Evolutionary conservation across 1,140 invertebrate species (phyloP), one percentile per base, ranked within the genome.

Genomic region (Leucophenga varia): DNA sequence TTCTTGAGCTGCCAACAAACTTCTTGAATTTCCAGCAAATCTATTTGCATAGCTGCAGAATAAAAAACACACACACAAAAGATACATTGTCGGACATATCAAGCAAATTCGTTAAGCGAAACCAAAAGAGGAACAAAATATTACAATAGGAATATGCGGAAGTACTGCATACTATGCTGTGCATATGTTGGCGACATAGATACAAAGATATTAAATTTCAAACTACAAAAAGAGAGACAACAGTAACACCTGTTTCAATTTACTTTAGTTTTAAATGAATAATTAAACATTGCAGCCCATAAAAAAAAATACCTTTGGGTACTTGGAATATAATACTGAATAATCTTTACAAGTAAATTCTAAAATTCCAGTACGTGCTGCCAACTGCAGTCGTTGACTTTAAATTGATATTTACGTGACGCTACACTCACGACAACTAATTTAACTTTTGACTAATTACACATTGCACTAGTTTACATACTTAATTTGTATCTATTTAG

Each of bases 171-270:
- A 35, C 22, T 20, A 20, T 28, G 10, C 25, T 37, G n/a, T n/a
- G 43, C 30, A 43, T 32, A 16, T 32, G 13, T 28, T 17, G 19
- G 34, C 12, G 35, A 16, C 34, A 45, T 45, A 43, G 19, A 17
- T 43, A 28, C 28, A 30, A 44, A 44, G 20, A 3, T 16, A 43
- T 30, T 16, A 43, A 32, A 19, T 17, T 17, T 20, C 30, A 34
- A 43, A 5, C 17, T 20, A 44, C 42, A 44, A n/a, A 34, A 31
- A 43, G 18, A 32, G 6, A 12, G n/a, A 32, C n/a, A n/a, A n/a
- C n/a, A 17, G 43, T 28, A 34, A 45, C 43, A 45, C 43, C 43
- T 45, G 43, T 45, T 45, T 45, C 22, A 45, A 45, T 32, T 45
- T 16, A 21, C 43, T 31, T 43, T 32, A 6, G 21, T 18, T 43